Evolutionary conservation across 2,888 invertebrate species (phyloP).

Genomic region (Cepaea hortensis): DNA sequence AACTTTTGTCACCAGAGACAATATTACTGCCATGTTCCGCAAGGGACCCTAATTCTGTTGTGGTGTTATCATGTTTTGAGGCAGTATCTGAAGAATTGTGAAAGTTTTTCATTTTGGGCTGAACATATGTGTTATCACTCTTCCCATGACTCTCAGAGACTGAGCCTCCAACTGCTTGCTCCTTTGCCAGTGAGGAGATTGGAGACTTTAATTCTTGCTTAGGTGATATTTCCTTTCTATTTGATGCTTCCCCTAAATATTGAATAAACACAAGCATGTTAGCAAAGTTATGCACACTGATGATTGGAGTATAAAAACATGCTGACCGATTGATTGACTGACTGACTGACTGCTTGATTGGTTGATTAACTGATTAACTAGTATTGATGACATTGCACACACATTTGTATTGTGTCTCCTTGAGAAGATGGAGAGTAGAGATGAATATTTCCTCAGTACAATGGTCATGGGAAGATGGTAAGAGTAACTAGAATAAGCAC

Average conservation of each 20-base stretch:
- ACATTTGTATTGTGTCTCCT: too few species aligned
- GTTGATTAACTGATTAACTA: too few species aligned
- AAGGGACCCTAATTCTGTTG: neutral
- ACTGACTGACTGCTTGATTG: too few species aligned
- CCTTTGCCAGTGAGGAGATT: conserved; percentile 10
- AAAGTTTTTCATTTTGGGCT: neutral
- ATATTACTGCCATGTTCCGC: neutral
- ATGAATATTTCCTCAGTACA: too few species aligned
- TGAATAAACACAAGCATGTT: too few species aligned
- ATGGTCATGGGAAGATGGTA: too few species aligned
- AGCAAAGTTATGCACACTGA: too few species aligned
- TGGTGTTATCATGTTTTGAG: neutral
- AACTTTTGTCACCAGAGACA: neutral
- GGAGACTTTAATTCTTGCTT: conserved; percentile 29
- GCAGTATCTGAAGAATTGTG: neutral
- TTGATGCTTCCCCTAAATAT: conserved; percentile 11
- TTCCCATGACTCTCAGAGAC: neutral
- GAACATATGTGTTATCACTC: neutral
- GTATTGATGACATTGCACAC: too few species aligned
- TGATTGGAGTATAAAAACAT: too few species aligned
- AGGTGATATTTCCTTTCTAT: conserved; percentile 34
- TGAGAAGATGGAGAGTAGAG: too few species aligned
- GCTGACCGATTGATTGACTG: too few species aligned
- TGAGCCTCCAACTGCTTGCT: neutral
- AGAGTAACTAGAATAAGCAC: too few species aligned